Base-by-base conservation (phyloP, 37 sponge, comb jelly and placozoan species). In the Aplysina aerophoba region DNA sequence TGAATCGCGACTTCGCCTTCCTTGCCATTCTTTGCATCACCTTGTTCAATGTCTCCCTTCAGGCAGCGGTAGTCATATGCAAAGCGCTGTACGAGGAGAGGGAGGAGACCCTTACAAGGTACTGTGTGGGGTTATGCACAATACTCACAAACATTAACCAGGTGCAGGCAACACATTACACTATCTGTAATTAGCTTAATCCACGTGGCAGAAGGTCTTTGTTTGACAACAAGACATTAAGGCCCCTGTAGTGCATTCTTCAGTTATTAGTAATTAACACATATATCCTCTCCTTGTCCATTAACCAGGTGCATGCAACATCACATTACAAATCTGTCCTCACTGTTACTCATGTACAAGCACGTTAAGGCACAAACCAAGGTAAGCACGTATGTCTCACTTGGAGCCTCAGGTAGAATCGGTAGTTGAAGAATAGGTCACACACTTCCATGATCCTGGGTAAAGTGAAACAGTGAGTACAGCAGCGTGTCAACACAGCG, bases 341-440 rank as follows among this genome's bases (percentile, higher is more conserved):
- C n/a, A n/a, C n/a, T n/a, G n/a, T n/a, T n/a, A n/a, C n/a, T n/a
- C n/a, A 44, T 44, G 50, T 8, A 44, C 50, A 44, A 11, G 50
- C 8, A 44, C 50, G 8, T 8, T 11, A 44, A 44, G 50, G 8
- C 50, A 44, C 50, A 44, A 8, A 3, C 3, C 65, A 63, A 63
- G n/a, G n/a, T n/a, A 21, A 73, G 38, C 1, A 30, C 4, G 74
- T 30, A n/a, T 14, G 28, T 4, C 67, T 56, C 24, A 89, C 89
- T 73, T 89, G 84, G 25, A 91, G 87, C 33, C 91, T 64, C 28
- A 91, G 13, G 54, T 91, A 86, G 65, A 91, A 87, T 4, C 91
- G 84, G 59, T 87, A 91, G 77, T 91, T 91, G 85, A 91, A 87
- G 72, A 91, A 82, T 27, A 91, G 67, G 25, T 91, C 91, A 34